Evolutionary conservation across 2,888 invertebrate species (phyloP), one percentile per base, ranked within the genome.

Genomic region (Acheta domesticus): DNA sequence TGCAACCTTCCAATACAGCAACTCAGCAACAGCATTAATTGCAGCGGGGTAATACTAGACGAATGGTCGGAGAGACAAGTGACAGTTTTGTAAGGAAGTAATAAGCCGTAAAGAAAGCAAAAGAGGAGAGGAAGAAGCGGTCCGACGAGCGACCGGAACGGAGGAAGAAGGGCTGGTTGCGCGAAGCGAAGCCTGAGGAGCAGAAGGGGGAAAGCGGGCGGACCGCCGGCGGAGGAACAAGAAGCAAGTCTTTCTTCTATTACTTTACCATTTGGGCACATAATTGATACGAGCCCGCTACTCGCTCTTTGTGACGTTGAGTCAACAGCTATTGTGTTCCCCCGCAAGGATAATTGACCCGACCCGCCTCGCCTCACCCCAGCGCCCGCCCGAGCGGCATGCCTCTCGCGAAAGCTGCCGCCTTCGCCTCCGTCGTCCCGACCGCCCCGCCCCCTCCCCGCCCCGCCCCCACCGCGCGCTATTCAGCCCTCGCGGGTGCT

Each of bases 211-310:
- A 62, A 62, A 12, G 62, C 14, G 62, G n/a, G n/a, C 14, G 62
- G 62, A 62, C 16, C 62, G 16, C 16, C 62, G 49, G 49, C 23
- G 49, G 76, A 76, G 76, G 50, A 12, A 48, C n/a, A 74, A 80
- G 49, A 77, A 77, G 80, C 79, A 79, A 79, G 79, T 49, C 82
- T 82, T 82, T 81, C 80, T 82, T 82, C 82, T 82, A 81, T 82
- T 82, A 81, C 80, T 82, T 82, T 81, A 79, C 81, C 79, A 82
- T 82, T 82, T 82, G 79, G 76, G 78, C 80, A 80, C 82, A 81
- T 82, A 82, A 82, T 82, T 82, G 82, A 82, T 82, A 80, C 76
- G 11, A 73, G 80, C 75, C 19, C 73, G 19, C 75, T 36, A 62
- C 16, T 62, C 62, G 62, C 16, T 62, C 62, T 62, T 62, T 62